phyloP scores from a whole-genome alignment of 2,113 vertebrate species.

The Ictalurus furcatus region DNA sequence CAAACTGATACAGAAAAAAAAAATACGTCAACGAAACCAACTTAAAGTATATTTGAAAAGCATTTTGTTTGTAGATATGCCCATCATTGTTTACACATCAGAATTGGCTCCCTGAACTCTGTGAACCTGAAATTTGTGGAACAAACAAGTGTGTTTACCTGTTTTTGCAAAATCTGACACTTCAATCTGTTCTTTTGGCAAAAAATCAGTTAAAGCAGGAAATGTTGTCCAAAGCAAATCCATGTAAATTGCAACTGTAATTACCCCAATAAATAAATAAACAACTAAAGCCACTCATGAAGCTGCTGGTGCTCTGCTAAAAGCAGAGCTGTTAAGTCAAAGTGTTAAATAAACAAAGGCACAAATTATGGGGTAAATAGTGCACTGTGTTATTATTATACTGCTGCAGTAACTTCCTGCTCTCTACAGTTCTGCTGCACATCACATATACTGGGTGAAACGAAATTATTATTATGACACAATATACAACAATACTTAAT shows the following conservation, averaged over 20 bases:
- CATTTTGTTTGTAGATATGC: neutral
- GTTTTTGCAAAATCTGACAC: neutral
- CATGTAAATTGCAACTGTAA: neutral
- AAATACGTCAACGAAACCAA: neutral
- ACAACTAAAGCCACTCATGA: neutral
- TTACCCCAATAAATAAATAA: neutral
- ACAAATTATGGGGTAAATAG: neutral
- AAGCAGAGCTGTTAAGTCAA: conserved; percentile 4
- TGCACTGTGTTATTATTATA: neutral
- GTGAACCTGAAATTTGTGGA: neutral
- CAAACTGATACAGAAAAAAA: neutral
- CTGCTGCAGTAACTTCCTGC: neutral
- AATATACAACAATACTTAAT: neutral
- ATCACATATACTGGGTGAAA: neutral
- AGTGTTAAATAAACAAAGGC: conserved; percentile 1
- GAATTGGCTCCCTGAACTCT: neutral
- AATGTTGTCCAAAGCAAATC: neutral
- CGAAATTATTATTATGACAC: neutral
- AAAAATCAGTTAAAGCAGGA: neutral
- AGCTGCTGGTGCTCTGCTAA: neutral
- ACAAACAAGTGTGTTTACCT: neutral
- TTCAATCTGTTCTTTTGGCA: conserved; percentile 7
- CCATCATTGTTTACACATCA: neutral
- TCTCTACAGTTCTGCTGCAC: neutral
- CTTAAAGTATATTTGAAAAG: neutral